phyloP scores from a whole-genome alignment of 2,797 vertebrate genomes.

The Columba guinea region DNA sequence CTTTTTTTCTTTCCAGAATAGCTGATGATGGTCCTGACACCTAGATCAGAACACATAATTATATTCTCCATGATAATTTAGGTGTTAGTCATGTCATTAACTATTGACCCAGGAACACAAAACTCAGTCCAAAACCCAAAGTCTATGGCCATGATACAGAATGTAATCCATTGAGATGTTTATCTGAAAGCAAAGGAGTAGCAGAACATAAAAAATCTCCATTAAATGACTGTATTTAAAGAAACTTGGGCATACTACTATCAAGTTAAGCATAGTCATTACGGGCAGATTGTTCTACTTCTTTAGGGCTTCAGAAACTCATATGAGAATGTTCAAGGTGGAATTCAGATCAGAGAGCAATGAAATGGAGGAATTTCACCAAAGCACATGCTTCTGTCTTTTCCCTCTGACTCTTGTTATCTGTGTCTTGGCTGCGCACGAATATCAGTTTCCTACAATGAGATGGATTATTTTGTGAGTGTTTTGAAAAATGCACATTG shows the following conservation, averaged over 20 bases:
- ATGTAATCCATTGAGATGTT: background rate
- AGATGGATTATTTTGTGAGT: background rate
- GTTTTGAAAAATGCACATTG: background rate
- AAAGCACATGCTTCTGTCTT: background rate
- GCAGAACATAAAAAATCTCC: background rate
- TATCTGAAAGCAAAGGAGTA: background rate
- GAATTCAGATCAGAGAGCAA: background rate
- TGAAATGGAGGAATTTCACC: background rate
- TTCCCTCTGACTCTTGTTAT: background rate
- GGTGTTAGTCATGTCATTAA: background rate
- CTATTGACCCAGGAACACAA: background rate
- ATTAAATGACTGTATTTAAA: background rate
- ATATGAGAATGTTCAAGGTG: background rate
- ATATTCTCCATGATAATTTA: background rate
- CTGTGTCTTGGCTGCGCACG: background rate
- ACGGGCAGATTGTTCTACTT: background rate
- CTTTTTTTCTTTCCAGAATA: background rate
- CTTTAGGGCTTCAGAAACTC: background rate
- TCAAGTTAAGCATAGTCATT: background rate
- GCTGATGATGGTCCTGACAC: background rate
- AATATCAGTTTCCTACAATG: background rate
- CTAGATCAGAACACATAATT: background rate
- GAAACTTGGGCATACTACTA: background rate
- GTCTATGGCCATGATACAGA: background rate
- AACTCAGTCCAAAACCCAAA: background rate